Conservation (phyloP, 1,140 invertebrate species). For the Cheumatopsyche charites region DNA sequence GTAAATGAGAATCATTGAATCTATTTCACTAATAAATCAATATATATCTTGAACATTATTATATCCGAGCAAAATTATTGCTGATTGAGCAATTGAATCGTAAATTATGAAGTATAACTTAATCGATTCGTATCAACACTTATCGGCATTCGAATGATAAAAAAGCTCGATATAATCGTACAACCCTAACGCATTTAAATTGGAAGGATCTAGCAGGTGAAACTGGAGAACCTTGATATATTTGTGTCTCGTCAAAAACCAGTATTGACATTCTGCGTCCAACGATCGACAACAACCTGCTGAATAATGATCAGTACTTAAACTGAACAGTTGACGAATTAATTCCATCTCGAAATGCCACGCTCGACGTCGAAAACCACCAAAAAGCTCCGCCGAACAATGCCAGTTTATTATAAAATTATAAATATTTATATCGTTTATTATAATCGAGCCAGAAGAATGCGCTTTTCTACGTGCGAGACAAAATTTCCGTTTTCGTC, state of each 20-base stretch:
- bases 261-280: slow-evolving; percentile 27
- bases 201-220: slow-evolving; percentile 12
- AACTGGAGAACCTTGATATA: slow-evolving; percentile 36
- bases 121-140: no score
- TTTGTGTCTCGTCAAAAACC: slow-evolving; percentile 32
- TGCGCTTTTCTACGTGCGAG: slow-evolving; percentile 3
- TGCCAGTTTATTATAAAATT: no score
- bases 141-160: no score
- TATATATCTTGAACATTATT: no score
- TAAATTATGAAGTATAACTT: no score
- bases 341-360: slow-evolving; percentile 10
- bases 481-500: slow-evolving; percentile 20
- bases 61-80: no score
- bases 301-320: slow-evolving; percentile 14
- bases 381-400: no score
- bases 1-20: no score
- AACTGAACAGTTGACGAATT: background rate
- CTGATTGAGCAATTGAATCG: no score
- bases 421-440: slow-evolving; percentile 10
- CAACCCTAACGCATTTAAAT: background rate
- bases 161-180: no score
- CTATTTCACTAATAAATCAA: no score
- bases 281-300: background rate
- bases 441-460: background rate
- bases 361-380: background rate